These are phyloP conservation scores for Polymixis flavicincta DNA, from an alignment of 2,888 invertebrate species.

Conservation along the genomic window DNA sequence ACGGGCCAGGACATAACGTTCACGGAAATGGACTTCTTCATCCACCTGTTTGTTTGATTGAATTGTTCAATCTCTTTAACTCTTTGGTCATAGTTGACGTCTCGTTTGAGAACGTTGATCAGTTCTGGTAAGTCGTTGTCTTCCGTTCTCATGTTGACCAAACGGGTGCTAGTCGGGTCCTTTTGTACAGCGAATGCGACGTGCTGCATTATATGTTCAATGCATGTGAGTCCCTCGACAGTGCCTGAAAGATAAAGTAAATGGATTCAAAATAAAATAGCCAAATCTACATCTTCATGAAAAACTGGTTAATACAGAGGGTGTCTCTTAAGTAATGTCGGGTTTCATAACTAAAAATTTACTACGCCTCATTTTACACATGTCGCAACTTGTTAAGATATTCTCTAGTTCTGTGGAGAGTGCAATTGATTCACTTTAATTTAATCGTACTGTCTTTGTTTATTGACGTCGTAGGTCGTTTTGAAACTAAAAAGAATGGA, in stretches of 20 bases:
- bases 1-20: conserved; percentile 93
- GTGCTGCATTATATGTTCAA: conserved; percentile 93
- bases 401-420: no score
- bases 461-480: no score
- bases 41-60: conserved; percentile 94
- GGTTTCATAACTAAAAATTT: no score
- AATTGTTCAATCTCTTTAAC: conserved; percentile 87
- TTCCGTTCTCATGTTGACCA: conserved; percentile 88
- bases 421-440: no score
- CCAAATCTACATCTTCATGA: background rate
- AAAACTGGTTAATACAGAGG: background rate
- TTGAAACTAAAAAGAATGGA: no score
- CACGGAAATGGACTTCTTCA: conserved; percentile 92
- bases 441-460: no score
- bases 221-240: conserved; percentile 90
- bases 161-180: conserved; percentile 91
- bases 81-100: conserved; percentile 90
- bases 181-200: conserved; percentile 90
- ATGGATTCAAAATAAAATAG: background rate
- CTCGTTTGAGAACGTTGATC: conserved; percentile 87
- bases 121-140: conserved; percentile 87
- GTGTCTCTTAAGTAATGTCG: no score
- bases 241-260: conserved; percentile 79
- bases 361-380: no score
- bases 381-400: no score